These are phyloP conservation scores for Sebastes vulpes DNA, from an alignment of 2,797 vertebrate genomes.

Conservation along the genomic window DNA sequence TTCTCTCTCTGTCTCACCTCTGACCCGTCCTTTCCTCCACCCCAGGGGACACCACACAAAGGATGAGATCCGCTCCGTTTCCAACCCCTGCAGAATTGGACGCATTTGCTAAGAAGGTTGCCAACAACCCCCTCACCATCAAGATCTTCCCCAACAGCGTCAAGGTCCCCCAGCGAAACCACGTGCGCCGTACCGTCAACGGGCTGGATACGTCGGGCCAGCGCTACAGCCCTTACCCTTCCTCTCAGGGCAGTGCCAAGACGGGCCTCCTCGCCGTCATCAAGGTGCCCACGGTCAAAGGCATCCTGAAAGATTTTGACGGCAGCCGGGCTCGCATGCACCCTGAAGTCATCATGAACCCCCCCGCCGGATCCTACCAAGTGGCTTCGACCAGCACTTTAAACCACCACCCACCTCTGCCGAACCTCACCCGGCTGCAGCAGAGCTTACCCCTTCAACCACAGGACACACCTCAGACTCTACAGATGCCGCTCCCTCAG, in stretches of 20 bases:
- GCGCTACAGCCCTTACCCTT: constrained; percentile 98
- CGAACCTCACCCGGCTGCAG: constrained; percentile 75
- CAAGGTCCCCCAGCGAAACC: constrained; percentile 99
- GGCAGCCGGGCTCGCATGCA: constrained; percentile 93
- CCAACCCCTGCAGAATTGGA: constrained; percentile 99
- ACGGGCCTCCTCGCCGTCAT: constrained; percentile 96
- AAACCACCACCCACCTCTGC: constrained; percentile 90
- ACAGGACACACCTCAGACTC: constrained; percentile 87
- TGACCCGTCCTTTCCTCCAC: constrained; percentile 48
- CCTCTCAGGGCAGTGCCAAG: constrained; percentile 93
- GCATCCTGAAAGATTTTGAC: constrained; percentile 97
- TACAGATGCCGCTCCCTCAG: constrained; percentile 88
- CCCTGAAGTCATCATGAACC: constrained; percentile 96
- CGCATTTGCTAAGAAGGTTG: constrained; percentile 99
- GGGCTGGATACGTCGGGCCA: constrained; percentile 97
- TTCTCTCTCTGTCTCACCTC: constrained; percentile 34
- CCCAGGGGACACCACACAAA: constrained; percentile 99
- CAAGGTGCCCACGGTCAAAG: constrained; percentile 92
- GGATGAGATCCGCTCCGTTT: constrained; percentile 99
- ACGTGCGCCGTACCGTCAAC: constrained; percentile 98
- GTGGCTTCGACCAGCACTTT: constrained; percentile 98
- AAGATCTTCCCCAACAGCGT: constrained; percentile 99
- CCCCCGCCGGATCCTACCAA: constrained; percentile 89
- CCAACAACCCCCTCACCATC: constrained; percentile 98
- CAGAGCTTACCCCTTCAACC: constrained; percentile 89